Percentiles rank a stretch among this genome's conserved stretches.
Conservation (phyloP, 2,888 invertebrate species). For the Apamea epomidion region DNA sequence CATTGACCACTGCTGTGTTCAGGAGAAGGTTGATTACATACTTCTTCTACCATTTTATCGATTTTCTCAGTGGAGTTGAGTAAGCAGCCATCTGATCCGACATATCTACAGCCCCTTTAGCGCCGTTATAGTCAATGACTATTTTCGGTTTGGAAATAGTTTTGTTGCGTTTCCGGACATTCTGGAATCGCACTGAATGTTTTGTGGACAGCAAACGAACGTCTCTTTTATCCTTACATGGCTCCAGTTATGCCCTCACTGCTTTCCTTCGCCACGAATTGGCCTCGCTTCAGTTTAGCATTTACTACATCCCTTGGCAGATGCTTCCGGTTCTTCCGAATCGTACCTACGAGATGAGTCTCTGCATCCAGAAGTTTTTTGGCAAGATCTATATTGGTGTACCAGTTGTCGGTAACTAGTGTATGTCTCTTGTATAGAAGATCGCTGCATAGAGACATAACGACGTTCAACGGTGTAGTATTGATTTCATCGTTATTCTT, state of each 20-base stretch:
- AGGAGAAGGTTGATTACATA: conserved; percentile 42
- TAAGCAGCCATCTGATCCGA: conserved; percentile 43
- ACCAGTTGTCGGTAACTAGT: conserved; percentile 44
- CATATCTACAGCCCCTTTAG: conserved; percentile 40
- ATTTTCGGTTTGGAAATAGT: conserved; percentile 3
- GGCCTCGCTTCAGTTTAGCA: conserved; percentile 51
- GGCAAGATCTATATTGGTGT: conserved; percentile 43
- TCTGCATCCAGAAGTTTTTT: conserved; percentile 38
- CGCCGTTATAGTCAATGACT: conserved; percentile 15
- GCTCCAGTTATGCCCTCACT: conserved; percentile 37
- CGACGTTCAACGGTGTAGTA: conserved; percentile 23
- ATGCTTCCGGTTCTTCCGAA: conserved; percentile 48
- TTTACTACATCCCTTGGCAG: conserved; percentile 47
- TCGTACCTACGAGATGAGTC: conserved; percentile 48
- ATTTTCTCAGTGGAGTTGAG: conserved; percentile 48
- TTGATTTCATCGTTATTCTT: conserved; percentile 30
- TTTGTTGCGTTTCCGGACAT: conserved; percentile 20
- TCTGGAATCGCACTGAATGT: conserved; percentile 38
- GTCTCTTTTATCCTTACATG: conserved; percentile 44
- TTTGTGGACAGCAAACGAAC: conserved; percentile 50
- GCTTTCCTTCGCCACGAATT: conserved; percentile 39
- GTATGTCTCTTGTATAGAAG: conserved; percentile 29
- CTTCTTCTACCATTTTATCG: conserved; percentile 51
- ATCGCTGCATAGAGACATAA: conserved; percentile 35
- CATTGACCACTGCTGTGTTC: conserved; percentile 48